A percentile compares a stretch with the other conserved stretches of the same genome.
phyloP scores from a whole-genome alignment of 2,797 vertebrate species.

The Pseudochaenichthys georgianus region DNA sequence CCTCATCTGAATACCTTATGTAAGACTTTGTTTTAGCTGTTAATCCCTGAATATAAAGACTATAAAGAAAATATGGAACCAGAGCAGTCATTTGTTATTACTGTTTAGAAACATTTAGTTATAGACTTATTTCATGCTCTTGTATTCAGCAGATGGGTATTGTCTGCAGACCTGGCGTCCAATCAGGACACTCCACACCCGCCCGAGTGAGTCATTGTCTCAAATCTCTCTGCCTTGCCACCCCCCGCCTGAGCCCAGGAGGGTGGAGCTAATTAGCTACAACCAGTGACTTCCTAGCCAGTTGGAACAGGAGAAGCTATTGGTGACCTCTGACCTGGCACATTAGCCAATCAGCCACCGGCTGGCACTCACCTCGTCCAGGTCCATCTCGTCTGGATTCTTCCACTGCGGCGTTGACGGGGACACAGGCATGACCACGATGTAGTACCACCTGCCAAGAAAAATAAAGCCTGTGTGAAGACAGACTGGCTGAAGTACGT shows the following conservation, averaged over 20 bases:
- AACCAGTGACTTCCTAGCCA: slow-evolving; percentile 65
- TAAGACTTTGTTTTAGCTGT: slow-evolving; percentile 44
- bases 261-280: slow-evolving; percentile 73
- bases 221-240: slow-evolving; percentile 50
- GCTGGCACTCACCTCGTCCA: slow-evolving; percentile 91
- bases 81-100: slow-evolving; percentile 22
- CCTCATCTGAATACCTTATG: slow-evolving; percentile 50
- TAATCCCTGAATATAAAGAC: slow-evolving; percentile 28
- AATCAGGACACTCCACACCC: slow-evolving; percentile 63
- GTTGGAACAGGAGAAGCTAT: slow-evolving; percentile 65
- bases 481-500: slow-evolving; percentile 22
- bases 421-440: slow-evolving; percentile 93
- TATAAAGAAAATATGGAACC: slow-evolving; percentile 7
- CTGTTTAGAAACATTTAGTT: neutral
- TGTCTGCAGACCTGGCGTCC: slow-evolving; percentile 59
- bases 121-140: neutral
- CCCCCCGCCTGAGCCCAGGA: slow-evolving; percentile 45
- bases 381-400: slow-evolving; percentile 95
- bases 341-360: slow-evolving; percentile 68
- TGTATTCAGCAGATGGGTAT: slow-evolving; percentile 66
- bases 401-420: slow-evolving; percentile 83
- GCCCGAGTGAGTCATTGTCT: slow-evolving; percentile 66
- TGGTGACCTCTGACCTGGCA: slow-evolving; percentile 59
- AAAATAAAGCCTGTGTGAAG: slow-evolving; percentile 55
- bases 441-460: slow-evolving; percentile 94